Percentiles rank a stretch among this genome's conserved stretches.
Evolutionary conservation across 2,113 vertebrate genomes (phyloP).

Genomic region (Girardinichthys multiradiatus): DNA sequence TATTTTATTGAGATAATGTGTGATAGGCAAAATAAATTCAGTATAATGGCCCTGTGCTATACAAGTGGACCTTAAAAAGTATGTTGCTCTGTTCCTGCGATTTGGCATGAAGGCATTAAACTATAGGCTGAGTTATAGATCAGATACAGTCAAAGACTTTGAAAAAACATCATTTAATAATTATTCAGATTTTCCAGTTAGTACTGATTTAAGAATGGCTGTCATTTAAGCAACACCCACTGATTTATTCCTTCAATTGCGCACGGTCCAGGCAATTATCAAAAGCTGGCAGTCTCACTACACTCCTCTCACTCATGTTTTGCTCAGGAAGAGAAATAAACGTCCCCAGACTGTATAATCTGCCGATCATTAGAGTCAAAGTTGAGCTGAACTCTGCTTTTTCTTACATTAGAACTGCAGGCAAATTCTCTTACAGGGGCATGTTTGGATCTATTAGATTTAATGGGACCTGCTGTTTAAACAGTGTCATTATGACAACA

Average conservation of each 20-base stretch:
- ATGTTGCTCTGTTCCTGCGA: constrained; percentile 35
- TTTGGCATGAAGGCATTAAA: constrained; percentile 42
- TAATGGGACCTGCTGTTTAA: constrained; percentile 54
- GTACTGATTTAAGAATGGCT: constrained; percentile 30
- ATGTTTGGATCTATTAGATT: constrained; percentile 56
- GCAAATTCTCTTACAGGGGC: constrained; percentile 31
- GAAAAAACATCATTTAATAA: constrained; percentile 23
- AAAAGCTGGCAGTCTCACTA: constrained; percentile 30
- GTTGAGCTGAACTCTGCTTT: constrained; percentile 30
- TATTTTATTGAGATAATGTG: no score
- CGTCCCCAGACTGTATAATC: constrained; percentile 48
- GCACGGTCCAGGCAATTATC: constrained; percentile 40
- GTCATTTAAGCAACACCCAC: constrained; percentile 22
- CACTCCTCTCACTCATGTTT: constrained; percentile 36
- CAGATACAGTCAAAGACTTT: constrained; percentile 49
- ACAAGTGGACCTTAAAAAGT: constrained; percentile 67
- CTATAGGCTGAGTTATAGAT: constrained; percentile 48
- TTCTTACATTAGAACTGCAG: constrained; percentile 46
- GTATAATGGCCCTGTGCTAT: constrained; percentile 62
- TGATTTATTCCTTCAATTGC: constrained; percentile 40
- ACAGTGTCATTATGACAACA: constrained; percentile 50
- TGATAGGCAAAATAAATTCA: not conserved
- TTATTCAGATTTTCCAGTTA: constrained; percentile 27
- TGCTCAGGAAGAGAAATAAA: constrained; percentile 50
- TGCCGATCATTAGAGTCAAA: constrained; percentile 55